A percentile compares a stretch with the other conserved stretches of the same genome.
phyloP scores from a whole-genome alignment of 2,888 invertebrate species.

The Dorcus parallelipipedus region DNA sequence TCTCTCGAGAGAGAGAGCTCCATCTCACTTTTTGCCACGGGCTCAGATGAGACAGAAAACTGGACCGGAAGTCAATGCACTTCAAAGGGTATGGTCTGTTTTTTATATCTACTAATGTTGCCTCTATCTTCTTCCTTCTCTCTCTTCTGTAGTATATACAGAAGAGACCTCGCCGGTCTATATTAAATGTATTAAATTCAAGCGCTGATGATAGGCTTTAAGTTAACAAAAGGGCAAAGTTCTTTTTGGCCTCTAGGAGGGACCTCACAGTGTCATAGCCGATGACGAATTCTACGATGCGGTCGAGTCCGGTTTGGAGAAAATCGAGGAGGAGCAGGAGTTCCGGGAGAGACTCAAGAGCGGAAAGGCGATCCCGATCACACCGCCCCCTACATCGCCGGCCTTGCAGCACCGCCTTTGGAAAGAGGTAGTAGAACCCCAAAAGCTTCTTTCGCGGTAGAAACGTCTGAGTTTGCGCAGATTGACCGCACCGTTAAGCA shows the following conservation, averaged over 20 bases:
- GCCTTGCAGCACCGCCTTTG: slow-evolving; percentile 66
- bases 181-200: background rate
- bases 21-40: too few relatives aligned
- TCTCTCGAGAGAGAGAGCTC: too few relatives aligned
- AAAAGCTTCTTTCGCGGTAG: background rate
- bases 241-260: slow-evolving; percentile 66
- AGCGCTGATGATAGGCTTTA: background rate
- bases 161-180: background rate
- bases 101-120: too few relatives aligned
- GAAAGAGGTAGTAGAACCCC: slow-evolving; percentile 64
- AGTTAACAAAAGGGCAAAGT: background rate
- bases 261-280: slow-evolving; percentile 91
- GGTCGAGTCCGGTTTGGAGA: slow-evolving; percentile 94
- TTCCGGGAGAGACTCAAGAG: slow-evolving; percentile 55
- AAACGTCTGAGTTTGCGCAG: slow-evolving; percentile 48
- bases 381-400: slow-evolving; percentile 46
- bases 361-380: slow-evolving; percentile 46
- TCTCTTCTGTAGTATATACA: background rate
- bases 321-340: slow-evolving; percentile 91
- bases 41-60: too few relatives aligned
- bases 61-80: too few relatives aligned
- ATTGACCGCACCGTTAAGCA: slow-evolving; percentile 84
- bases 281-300: slow-evolving; percentile 99
- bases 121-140: background rate
- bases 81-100: too few relatives aligned